Evolutionary conservation across 2,113 vertebrate species (phyloP).

Genomic region (Semicossyphus pulcher): DNA sequence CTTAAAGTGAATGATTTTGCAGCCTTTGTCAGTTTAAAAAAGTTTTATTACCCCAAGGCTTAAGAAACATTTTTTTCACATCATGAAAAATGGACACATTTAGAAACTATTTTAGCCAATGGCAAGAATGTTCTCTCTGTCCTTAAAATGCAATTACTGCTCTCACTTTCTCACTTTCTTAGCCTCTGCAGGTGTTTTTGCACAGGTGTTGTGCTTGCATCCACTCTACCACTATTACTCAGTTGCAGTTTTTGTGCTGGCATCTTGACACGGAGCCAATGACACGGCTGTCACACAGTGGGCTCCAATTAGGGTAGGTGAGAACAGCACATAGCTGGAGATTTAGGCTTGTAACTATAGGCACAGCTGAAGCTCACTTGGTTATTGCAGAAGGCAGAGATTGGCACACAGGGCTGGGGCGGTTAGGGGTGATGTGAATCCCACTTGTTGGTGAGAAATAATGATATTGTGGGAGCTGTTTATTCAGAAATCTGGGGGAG

Average conservation of each 20-base stretch:
- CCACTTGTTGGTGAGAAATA: conserved; percentile 57
- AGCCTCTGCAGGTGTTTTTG: conserved; percentile 48
- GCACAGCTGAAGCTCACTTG: conserved; percentile 59
- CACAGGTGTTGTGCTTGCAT: conserved; percentile 58
- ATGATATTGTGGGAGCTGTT: conserved; percentile 64
- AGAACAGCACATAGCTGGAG: conserved; percentile 65
- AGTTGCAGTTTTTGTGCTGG: conserved; percentile 64
- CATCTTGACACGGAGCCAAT: conserved; percentile 75
- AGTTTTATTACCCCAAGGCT: conserved; percentile 13
- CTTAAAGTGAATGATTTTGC: conserved; percentile 26
- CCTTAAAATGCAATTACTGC: conserved; percentile 38
- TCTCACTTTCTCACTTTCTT: conserved; percentile 10
- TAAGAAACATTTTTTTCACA: conserved; percentile 5
- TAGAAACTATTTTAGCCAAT: conserved; percentile 20
- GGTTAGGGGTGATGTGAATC: conserved; percentile 32
- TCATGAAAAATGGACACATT: conserved; percentile 30
- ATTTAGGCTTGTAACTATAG: conserved; percentile 57
- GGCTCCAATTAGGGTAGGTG: conserved; percentile 77
- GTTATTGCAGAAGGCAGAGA: conserved; percentile 47
- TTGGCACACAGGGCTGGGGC: conserved; percentile 32
- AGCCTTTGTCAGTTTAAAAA: conserved; percentile 9
- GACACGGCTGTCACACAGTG: conserved; percentile 74
- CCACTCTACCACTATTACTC: conserved; percentile 45
- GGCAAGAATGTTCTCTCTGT: conserved; percentile 14
- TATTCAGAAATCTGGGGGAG: conserved; percentile 51